Percentiles rank a stretch among this genome's conserved stretches.
Evolutionary conservation across 2,113 vertebrate genomes (phyloP).

Genomic region (Nycticorax nycticorax): DNA sequence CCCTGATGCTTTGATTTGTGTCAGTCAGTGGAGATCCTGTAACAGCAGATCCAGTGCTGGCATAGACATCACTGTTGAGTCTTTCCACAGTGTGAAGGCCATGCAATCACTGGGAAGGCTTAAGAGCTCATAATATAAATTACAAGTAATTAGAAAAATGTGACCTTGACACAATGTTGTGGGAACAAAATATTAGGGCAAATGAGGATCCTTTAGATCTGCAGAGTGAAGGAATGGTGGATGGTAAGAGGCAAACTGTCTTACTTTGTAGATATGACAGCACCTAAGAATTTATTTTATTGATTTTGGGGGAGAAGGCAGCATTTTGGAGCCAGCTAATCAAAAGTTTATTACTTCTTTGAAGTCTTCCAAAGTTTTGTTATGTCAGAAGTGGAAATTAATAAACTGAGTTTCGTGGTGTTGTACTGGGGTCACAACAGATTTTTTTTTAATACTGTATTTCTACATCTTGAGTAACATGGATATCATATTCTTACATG

Average conservation of each 20-base stretch:
- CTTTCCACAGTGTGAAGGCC: not conserved
- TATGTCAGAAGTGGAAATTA: not conserved
- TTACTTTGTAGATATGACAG: not conserved
- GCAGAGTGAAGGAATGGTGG: not conserved
- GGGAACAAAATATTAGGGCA: not conserved
- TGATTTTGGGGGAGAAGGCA: not conserved
- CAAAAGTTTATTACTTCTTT: not conserved
- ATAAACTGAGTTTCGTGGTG: not conserved
- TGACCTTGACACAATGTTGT: not conserved
- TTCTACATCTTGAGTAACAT: not conserved
- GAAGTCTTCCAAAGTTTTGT: not conserved
- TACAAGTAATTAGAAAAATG: not conserved
- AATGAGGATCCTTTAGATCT: not conserved
- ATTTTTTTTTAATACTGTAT: not conserved
- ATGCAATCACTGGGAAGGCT: not conserved
- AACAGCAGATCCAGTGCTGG: not conserved
- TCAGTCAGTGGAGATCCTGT: not conserved
- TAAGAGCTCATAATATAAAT: not conserved
- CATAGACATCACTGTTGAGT: not conserved
- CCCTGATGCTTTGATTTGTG: not conserved
- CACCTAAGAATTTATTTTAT: not conserved
- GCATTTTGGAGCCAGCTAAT: not conserved
- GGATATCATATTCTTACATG: not conserved
- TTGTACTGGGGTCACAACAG: not conserved
- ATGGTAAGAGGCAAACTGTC: not conserved